These are phyloP conservation scores for Botia almorhae DNA, from an alignment of 2,797 vertebrate genomes.

Conservation along the genomic window DNA sequence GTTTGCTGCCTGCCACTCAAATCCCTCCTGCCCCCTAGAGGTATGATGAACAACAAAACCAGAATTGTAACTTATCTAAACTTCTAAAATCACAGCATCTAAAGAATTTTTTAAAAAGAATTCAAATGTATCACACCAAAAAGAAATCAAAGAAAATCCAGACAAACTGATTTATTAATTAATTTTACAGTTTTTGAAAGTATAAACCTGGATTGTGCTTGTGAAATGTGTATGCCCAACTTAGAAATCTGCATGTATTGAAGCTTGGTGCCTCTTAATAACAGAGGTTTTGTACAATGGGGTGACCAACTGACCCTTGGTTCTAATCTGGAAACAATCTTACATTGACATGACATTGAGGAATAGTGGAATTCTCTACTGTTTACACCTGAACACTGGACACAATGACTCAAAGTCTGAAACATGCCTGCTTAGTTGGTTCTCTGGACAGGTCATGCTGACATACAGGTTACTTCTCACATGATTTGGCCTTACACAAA, in stretches of 20 bases:
- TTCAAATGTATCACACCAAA: not conserved
- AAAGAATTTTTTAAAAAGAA: not conserved
- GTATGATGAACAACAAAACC: slow-evolving; percentile 15
- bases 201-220: slow-evolving; percentile 35
- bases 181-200: slow-evolving; percentile 7
- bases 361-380: not conserved
- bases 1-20: not conserved
- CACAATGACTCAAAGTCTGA: not conserved
- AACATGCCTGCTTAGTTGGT: not conserved
- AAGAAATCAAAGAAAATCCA: not conserved
- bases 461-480: no score
- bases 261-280: not conserved
- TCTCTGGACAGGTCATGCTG: no score
- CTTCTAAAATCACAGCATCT: slow-evolving; percentile 20
- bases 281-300: not conserved
- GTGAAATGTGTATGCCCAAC: not conserved
- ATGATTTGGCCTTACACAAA: no score
- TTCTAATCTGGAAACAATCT: slow-evolving; percentile 1
- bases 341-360: not conserved
- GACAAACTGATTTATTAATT: not conserved
- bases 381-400: not conserved
- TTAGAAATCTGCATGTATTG: not conserved
- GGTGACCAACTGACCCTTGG: not conserved
- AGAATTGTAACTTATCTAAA: not conserved
- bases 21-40: slow-evolving; percentile 49